These are phyloP conservation scores for Lasiurus cinereus DNA, from an alignment of 2,113 vertebrate genomes.

Conservation along the genomic window DNA sequence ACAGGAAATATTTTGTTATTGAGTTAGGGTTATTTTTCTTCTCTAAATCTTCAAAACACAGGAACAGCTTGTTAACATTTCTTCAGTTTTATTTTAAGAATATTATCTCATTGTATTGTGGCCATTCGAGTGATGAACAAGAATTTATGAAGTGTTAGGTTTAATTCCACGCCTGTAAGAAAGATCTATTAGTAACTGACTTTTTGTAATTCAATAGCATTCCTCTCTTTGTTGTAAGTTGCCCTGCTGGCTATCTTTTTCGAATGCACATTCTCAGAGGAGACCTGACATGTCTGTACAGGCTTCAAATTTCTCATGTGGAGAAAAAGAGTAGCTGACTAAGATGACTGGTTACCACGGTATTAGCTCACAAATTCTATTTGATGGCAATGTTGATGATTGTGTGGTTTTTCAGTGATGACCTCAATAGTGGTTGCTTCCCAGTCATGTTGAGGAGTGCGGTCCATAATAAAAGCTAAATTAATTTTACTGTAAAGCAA, in stretches of 20 bases:
- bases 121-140: neutral
- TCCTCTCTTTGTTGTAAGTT: constrained; percentile 50
- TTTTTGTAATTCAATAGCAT: constrained; percentile 60
- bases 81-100: constrained; percentile 78
- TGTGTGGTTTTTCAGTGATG: neutral
- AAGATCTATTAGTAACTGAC: constrained; percentile 54
- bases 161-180: constrained; percentile 52
- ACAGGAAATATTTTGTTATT: constrained; percentile 45
- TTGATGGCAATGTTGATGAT: neutral
- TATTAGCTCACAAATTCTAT: constrained; percentile 21
- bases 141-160: constrained; percentile 46
- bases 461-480: neutral
- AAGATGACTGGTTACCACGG: neutral
- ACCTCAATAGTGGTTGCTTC: neutral
- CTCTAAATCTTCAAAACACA: constrained; percentile 60
- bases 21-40: neutral
- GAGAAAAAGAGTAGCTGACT: constrained; percentile 24
- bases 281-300: neutral
- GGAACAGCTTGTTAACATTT: constrained; percentile 47
- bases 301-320: constrained; percentile 44
- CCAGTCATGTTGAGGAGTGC: neutral
- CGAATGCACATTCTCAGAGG: neutral
- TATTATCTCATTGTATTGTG: constrained; percentile 31
- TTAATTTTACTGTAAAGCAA: constrained; percentile 21
- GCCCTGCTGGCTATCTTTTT: constrained; percentile 51